Percentiles rank a stretch among this genome's conserved stretches.
phyloP scores from a whole-genome alignment of 2,113 vertebrate species.

The Myotis davidii region DNA sequence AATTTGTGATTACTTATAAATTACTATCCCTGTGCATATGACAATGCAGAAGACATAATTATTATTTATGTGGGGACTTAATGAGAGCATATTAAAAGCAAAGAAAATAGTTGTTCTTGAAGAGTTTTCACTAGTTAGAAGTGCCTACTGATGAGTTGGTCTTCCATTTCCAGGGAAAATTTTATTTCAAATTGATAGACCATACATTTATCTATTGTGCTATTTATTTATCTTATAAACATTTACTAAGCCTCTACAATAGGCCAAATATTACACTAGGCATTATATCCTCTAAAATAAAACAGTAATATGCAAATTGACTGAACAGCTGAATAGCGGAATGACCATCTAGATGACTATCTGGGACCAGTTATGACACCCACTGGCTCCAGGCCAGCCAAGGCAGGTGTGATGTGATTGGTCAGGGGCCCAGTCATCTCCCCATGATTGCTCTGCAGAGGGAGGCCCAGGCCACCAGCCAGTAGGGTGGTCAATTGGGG shows the following conservation, averaged over 20 bases:
- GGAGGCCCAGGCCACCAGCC: too few species aligned
- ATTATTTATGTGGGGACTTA: neutral
- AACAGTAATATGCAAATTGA: too few species aligned
- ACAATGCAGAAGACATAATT: conserved; percentile 16
- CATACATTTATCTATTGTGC: neutral
- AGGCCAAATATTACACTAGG: neutral
- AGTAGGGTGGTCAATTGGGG: too few species aligned
- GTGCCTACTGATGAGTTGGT: neutral
- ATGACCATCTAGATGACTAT: too few species aligned
- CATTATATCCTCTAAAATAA: neutral
- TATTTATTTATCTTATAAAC: neutral
- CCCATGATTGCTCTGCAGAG: too few species aligned
- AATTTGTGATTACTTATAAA: conserved; percentile 48
- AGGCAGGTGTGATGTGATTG: too few species aligned
- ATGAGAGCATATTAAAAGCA: conserved; percentile 20
- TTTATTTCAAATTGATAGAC: conserved; percentile 40
- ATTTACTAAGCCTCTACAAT: neutral
- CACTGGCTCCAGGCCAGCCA: too few species aligned
- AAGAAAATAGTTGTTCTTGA: neutral
- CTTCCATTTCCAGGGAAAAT: neutral
- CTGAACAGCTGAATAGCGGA: too few species aligned
- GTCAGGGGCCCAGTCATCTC: too few species aligned
- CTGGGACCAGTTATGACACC: too few species aligned
- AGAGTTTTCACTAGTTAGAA: neutral
- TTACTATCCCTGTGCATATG: neutral